Evolutionary conservation across 2,797 vertebrate genomes (phyloP).

Genomic region (Rhincodon typus): DNA sequence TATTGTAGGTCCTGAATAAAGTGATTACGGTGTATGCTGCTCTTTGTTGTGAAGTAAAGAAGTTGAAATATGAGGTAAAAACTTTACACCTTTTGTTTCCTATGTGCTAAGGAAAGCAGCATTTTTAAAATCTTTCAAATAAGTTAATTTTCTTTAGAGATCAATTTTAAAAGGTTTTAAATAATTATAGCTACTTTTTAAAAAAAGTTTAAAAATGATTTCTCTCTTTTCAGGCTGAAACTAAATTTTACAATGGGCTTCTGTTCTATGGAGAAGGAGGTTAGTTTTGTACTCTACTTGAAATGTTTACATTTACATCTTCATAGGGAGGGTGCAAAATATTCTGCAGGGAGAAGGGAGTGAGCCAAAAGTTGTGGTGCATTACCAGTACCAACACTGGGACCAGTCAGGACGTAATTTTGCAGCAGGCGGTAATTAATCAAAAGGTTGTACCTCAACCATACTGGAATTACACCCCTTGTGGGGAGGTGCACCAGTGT

Average conservation of each 20-base stretch:
- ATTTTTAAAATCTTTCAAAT: too few relatives aligned
- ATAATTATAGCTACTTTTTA: too few relatives aligned
- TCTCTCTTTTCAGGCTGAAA: constrained; percentile 75
- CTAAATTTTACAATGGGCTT: constrained; percentile 94
- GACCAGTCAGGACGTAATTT: neutral
- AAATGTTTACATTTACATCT: neutral
- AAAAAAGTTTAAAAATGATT: neutral
- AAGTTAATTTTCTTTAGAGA: too few relatives aligned
- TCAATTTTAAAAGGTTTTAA: too few relatives aligned
- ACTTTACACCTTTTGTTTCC: neutral
- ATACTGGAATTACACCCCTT: neutral
- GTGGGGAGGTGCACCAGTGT: neutral
- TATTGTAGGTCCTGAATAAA: constrained; percentile 86
- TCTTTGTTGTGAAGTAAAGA: constrained; percentile 95
- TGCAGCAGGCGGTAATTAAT: neutral
- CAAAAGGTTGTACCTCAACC: neutral
- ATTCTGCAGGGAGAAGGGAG: neutral
- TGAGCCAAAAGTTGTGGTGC: neutral
- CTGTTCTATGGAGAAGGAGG: constrained; percentile 97
- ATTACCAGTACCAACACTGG: neutral
- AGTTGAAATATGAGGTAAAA: constrained; percentile 90
- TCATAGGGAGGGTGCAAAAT: neutral
- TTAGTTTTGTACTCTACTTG: constrained; percentile 53
- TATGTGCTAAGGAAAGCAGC: too few relatives aligned
- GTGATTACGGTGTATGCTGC: constrained; percentile 97